Evolutionary conservation across 2,888 invertebrate genomes (phyloP).

Genomic region (Luffia ferchaultella): DNA sequence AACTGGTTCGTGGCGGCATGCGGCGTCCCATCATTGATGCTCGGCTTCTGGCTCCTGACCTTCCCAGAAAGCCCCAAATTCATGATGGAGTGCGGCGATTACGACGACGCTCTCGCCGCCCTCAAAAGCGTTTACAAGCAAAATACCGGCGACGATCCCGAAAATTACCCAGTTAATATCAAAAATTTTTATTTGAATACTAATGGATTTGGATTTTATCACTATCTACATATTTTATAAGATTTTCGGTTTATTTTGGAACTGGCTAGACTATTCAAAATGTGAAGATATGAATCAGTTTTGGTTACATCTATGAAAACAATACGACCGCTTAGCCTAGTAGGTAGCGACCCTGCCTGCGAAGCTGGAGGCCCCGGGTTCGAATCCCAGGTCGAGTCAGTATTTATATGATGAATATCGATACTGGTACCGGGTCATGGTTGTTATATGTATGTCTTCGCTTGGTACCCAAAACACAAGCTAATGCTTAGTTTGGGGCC

Average conservation of each 20-base stretch:
- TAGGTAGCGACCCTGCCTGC: too few relatives aligned
- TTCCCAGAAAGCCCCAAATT: conserved; percentile 88
- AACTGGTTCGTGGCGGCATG: conserved; percentile 82
- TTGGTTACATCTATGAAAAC: background rate
- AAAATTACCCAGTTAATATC: conserved; percentile 73
- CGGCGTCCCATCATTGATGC: conserved; percentile 73
- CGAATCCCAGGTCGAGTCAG: too few relatives aligned
- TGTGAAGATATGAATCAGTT: background rate
- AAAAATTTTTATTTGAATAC: background rate
- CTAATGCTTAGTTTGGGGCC: too few relatives aligned
- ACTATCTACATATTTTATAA: too few relatives aligned
- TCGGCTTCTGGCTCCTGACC: conserved; percentile 74
- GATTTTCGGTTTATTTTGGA: too few relatives aligned
- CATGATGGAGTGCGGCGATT: conserved; percentile 80
- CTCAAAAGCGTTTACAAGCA: conserved; percentile 73
- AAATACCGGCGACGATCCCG: conserved; percentile 76
- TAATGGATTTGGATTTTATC: background rate
- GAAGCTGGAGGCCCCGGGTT: too few relatives aligned
- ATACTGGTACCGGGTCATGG: too few relatives aligned
- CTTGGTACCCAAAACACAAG: too few relatives aligned
- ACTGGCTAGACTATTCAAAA: too few relatives aligned
- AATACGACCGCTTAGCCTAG: too few relatives aligned
- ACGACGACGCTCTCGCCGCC: conserved; percentile 75
- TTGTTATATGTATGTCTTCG: too few relatives aligned
- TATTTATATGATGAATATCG: too few relatives aligned